phyloP scores from a whole-genome alignment of 2,797 vertebrate species.

The Mionectes olivaceus region DNA sequence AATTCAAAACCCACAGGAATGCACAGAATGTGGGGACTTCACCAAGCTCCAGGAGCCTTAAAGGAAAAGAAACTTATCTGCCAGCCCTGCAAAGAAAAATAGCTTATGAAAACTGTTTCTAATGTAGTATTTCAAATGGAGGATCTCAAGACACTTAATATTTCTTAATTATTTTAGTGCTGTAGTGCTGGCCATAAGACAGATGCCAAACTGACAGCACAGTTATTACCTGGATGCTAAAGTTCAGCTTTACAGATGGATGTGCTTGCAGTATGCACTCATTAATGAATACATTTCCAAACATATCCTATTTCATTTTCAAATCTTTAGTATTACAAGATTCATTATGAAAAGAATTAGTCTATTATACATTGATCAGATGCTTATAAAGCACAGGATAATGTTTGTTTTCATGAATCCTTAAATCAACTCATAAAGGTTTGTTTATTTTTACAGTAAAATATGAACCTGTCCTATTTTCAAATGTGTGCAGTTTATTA shows the following conservation, averaged over 20 bases:
- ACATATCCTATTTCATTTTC: not conserved
- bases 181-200: not conserved
- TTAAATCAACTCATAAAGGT: not conserved
- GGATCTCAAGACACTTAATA: not conserved
- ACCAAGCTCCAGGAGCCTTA: not conserved
- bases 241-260: constrained; percentile 1
- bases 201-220: constrained; percentile 3
- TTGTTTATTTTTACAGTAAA: not conserved
- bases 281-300: constrained; percentile 6
- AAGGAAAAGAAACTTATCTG: constrained; percentile 11
- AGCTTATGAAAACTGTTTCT: not conserved
- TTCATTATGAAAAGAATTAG: not conserved
- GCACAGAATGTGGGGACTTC: constrained; percentile 31
- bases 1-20: constrained; percentile 55
- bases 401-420: not conserved
- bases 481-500: not conserved
- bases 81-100: not conserved
- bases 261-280: not conserved
- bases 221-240: constrained; percentile 14
- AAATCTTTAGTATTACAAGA: not conserved
- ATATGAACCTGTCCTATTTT: not conserved
- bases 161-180: constrained; percentile 36
- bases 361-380: not conserved
- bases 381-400: not conserved
- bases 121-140: not conserved